Base-by-base conservation (phyloP, 2,113 vertebrate genomes). In the Mustelus asterias region DNA sequence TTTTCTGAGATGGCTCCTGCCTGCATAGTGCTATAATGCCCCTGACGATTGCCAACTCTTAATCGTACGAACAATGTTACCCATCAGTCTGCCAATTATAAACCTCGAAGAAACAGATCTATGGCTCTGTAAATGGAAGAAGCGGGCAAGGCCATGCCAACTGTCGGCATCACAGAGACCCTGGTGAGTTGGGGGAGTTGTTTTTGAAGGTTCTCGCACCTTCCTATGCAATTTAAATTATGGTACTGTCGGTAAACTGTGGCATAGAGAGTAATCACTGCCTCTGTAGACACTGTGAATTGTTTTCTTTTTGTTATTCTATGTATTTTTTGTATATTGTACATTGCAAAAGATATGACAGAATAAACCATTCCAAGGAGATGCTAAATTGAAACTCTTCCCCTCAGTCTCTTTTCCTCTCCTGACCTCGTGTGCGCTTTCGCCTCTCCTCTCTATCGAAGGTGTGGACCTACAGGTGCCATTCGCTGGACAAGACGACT, bases 271-370 rank as follows among this genome's bases (percentile, higher is more conserved):
- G 97, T 98, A 98, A 98, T 98, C 98, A 98, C 98, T 99, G 98
- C 98, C 98, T 98, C 98, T 99, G 92, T 98, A 98, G 98, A 98
- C 98, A 98, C 98, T 99, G 98, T 99, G 98, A 98, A 98, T 98
- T 98, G 98, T 72, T 76, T 83, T 18, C 41, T 37, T 98, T 94
- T 98, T 98, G 98, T 97, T 99, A 98, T 98, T 98, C 98, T 99
- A 98, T 69, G 63, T 94, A 69, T 69, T 94, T 99, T 99, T 99
- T 99, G 98, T 99, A 99, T 98, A 98, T 98, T 98, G 98, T 99
- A 98, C 98, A 98, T 98, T 98, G 98, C 98, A 98, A 98, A 98
- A 97, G 98, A 98, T 97, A 98, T 98, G 97, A 97, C 96, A 96
- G 96, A 97, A 97, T 98, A 98, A 98, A 97, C 97, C 97, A 97